Conservation (phyloP, 2,113 vertebrate species). For the Callospermophilus lateralis region DNA sequence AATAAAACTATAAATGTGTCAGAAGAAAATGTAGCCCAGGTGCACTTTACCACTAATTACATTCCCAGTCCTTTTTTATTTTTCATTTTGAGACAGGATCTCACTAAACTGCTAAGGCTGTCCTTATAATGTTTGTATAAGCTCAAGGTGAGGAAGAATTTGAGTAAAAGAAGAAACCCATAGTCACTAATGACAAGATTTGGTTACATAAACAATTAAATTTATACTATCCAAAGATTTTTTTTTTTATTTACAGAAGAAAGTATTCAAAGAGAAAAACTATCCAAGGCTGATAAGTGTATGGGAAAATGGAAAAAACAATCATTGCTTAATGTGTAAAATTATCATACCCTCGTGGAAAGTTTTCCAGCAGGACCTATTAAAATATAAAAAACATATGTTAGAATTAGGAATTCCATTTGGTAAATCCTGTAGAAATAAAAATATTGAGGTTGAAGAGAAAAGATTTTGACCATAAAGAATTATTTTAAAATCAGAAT, state of each 20-base stretch:
- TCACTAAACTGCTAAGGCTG: too few species aligned
- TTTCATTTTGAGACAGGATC: too few species aligned
- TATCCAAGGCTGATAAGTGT: not conserved
- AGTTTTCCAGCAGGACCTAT: not conserved
- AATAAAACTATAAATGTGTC: constrained; percentile 2
- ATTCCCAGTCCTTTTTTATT: too few species aligned
- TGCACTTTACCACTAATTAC: too few species aligned
- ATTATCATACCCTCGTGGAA: not conserved
- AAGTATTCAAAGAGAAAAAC: constrained; percentile 31
- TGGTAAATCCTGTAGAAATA: not conserved
- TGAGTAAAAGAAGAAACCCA: constrained; percentile 5
- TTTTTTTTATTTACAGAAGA: not conserved
- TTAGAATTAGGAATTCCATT: not conserved
- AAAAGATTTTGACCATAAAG: not conserved
- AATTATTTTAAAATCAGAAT: constrained; percentile 18
- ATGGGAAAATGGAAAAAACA: not conserved
- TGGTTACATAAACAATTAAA: not conserved
- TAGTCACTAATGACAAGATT: not conserved
- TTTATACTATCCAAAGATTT: not conserved
- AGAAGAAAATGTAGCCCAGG: not conserved
- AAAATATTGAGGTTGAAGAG: not conserved
- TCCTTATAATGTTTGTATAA: not conserved
- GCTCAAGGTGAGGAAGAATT: not conserved
- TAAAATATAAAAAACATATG: not conserved
- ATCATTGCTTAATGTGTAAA: not conserved